Evolutionary conservation across 2,888 invertebrate species (phyloP), one percentile per base, ranked within the genome.

Genomic region (Eudasyphora cyanicolor): DNA sequence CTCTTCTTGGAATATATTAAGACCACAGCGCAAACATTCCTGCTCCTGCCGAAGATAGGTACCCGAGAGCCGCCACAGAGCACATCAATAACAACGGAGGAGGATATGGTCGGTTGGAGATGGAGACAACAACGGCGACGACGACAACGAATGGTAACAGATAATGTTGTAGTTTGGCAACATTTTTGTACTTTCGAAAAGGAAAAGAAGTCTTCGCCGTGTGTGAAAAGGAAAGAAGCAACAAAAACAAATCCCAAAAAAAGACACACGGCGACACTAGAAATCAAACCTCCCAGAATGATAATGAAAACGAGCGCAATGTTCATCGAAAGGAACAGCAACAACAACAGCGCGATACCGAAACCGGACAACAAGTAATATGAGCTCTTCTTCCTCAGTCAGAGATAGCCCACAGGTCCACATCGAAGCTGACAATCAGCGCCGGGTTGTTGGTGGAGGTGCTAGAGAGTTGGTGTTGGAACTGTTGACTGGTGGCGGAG

Each of bases 111-210:
- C n/a, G n/a, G 57, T 24, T 19, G 64, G 8, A 17, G 35, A 12
- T 21, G 19, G 42, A 67, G n/a, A 57, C 21, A 64, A n/a, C 54
- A 14, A 69, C 42, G 57, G 64, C 45, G 45, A 54, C 49, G 21
- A 42, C 76, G 7, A 54, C 76, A 7, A 38, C 57, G 77, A 82
- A 77, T 75, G 82, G 74, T 75, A 82, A 82, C 71, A 78, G 75
- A 78, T 82, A 82, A 82, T 78, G 78, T 71, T 79, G 82, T 82
- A 67, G 82, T 79, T 78, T 82, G 75, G 79, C 82, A 82, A 67
- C 70, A 79, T 79, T 79, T 82, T 79, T 79, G 71, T 79, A 79
- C 79, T 82, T 82, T 82, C 79, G 54, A 82, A 82, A 75, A n/a
- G n/a, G n/a, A 60, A 64, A 67, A 38, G 38, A 67, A 38, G 67